Evolutionary conservation across 2,888 invertebrate genomes (phyloP), one percentile per base, ranked within the genome.

Genomic region (Cetonia aurata): DNA sequence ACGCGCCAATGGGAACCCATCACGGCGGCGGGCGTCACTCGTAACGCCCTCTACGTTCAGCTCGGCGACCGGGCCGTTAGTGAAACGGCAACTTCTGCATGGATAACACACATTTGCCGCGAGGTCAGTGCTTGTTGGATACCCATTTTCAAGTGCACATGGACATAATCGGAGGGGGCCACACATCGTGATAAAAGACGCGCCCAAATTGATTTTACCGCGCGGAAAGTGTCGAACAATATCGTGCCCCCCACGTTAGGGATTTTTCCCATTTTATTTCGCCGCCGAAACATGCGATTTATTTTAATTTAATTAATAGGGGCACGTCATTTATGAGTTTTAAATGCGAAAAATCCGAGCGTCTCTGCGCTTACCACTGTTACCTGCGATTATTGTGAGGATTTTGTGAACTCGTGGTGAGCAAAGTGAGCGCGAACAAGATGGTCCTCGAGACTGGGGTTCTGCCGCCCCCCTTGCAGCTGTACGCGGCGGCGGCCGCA

Each of bases 401-500:
- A 50, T 15, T 50, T 15, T 15, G 19, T 25, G 72, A 68, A 66
- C 59, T 59, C 2, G 37, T 19, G 50, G 70, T 74, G 68, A 46
- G 71, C 73, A 78, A 78, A 73, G 80, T 80, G 79, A 77, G 75
- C 72, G 48, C 62, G 48, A 50, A 62, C 15, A 84, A 82, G 79
- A 90, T 91, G 91, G 90, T 91, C 85, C 85, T 90, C 82, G 91
- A 90, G 82, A 82, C 83, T 83, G 86, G 82, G 73, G 90, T 89
- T 78, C 84, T 92, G 85, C 91, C 91, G 85, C 89, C 91, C 83
- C 90, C 90, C 80, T 85, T 91, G 83, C 90, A 91, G 81, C 85
- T 91, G 77, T 91, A 91, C 83, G 91, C 91, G 80, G 91, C 90
- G 82, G 90, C 90, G 79, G 90, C 90, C 80, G 89, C 90, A 42